These are phyloP conservation scores for Noctuana brunneofusca DNA, from an alignment of 2,888 invertebrate genomes.

Conservation along the genomic window DNA sequence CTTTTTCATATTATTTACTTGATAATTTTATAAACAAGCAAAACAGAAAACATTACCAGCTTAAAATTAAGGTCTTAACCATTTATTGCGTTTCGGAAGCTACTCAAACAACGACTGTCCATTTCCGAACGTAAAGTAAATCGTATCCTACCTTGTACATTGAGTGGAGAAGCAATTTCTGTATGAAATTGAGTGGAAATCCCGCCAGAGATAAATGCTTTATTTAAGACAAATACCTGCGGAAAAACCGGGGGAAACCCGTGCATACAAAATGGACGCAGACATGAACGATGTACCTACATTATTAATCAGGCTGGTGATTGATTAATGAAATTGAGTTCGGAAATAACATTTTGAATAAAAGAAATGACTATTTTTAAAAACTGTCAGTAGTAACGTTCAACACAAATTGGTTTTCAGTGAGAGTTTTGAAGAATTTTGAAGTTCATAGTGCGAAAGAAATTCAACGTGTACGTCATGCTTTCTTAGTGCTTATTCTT, in stretches of 20 bases:
- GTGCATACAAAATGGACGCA: background rate
- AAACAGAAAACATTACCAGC: background rate
- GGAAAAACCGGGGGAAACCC: background rate
- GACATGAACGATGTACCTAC: background rate
- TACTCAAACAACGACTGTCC: background rate
- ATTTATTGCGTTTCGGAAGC: background rate
- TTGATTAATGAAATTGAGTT: background rate
- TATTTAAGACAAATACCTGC: conserved; percentile 1
- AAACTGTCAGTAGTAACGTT: background rate
- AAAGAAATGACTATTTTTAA: background rate
- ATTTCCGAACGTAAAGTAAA: background rate
- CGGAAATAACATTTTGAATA: background rate
- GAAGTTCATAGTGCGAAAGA: too few relatives aligned
- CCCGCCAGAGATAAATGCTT: background rate
- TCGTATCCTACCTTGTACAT: background rate
- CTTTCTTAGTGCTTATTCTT: too few relatives aligned
- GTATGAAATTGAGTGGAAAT: conserved; percentile 3
- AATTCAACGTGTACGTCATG: too few relatives aligned
- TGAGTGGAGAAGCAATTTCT: background rate
- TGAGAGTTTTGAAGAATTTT: too few relatives aligned
- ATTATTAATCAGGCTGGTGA: background rate
- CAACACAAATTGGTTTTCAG: too few relatives aligned
- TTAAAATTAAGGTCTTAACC: background rate
- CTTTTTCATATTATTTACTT: too few relatives aligned
- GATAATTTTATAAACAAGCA: background rate